Base-by-base conservation (phyloP, 2,797 vertebrate genomes). In the Helostoma temminkii region DNA sequence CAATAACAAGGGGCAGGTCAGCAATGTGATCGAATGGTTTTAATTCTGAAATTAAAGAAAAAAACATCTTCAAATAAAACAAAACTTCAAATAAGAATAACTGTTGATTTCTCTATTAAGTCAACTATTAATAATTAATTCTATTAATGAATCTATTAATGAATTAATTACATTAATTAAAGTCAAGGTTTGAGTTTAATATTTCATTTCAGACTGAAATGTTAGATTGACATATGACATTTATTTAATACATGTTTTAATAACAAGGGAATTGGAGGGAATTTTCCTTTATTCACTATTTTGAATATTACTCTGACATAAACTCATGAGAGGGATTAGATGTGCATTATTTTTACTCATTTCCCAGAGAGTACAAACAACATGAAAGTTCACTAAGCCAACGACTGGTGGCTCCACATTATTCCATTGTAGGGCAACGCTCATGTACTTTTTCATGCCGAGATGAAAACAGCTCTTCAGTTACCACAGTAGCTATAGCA, bases 381-480 rank as follows among this genome's bases (percentile, higher is more conserved):
- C 24, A 56, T 58, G 59, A 66, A 72, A 63, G 25, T 47, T 26
- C 42, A 49, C 47, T 19, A 25, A 70, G 30, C 34, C 37, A 64
- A 74, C 70, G 57, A 70, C 76, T 63, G 59, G 77, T 73, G 63
- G 71, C 68, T 78, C 54, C 21, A 73, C 68, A 61, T 80, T 45
- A 10, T 37, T 48, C 66, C 50, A 60, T 68, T 79, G 69, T 81
- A 78, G 74, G 54, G 54, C 25, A 60, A 78, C 71, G 57, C 75
- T 61, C 59, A 64, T 81, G 69, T 71, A 62, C 56, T 73, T 76
- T 72, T 77, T 76, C 25, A 70, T 80, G 55, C 72, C 15, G 25
- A 81, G 71, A 79, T 86, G 78, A 93, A 90, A 92, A 89, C 86
- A 86, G 70, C 82, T 57, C 76, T 83, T 86, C 49, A 64, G 70